phyloP scores from a whole-genome alignment of 1,140 invertebrate genomes.

The Dryas iulia region DNA sequence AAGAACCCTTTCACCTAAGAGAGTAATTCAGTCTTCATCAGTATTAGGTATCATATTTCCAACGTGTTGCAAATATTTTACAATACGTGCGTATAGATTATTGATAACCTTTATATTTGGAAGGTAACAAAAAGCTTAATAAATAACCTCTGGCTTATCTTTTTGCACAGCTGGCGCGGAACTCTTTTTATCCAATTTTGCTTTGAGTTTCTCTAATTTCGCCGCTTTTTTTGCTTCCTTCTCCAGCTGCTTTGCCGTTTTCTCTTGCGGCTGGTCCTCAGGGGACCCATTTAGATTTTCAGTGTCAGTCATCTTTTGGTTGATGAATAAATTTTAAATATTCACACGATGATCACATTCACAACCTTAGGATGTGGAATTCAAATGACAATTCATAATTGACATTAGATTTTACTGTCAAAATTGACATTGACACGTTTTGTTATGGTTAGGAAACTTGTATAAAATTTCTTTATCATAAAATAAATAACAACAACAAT shows the following conservation, averaged over 20 bases:
- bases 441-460: background rate
- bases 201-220: slow-evolving; percentile 95
- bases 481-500: background rate
- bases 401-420: background rate
- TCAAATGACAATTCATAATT: slow-evolving; percentile 7
- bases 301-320: slow-evolving; percentile 63
- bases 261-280: slow-evolving; percentile 80
- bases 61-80: background rate
- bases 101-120: background rate
- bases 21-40: background rate
- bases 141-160: slow-evolving; percentile 84
- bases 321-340: slow-evolving; percentile 22
- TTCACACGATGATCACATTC: slow-evolving; percentile 11
- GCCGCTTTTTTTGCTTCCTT: slow-evolving; percentile 94
- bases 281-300: slow-evolving; percentile 51
- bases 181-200: slow-evolving; percentile 92
- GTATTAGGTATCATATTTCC: background rate
- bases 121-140: background rate
- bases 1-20: slow-evolving; percentile 38
- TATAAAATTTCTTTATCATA: background rate
- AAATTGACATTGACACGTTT: background rate
- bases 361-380: slow-evolving; percentile 19
- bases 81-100: background rate
- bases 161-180: slow-evolving; percentile 77
- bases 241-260: slow-evolving; percentile 93